Evolutionary conservation across 2,888 invertebrate species (phyloP).

Genomic region (Parnassius apollo): DNA sequence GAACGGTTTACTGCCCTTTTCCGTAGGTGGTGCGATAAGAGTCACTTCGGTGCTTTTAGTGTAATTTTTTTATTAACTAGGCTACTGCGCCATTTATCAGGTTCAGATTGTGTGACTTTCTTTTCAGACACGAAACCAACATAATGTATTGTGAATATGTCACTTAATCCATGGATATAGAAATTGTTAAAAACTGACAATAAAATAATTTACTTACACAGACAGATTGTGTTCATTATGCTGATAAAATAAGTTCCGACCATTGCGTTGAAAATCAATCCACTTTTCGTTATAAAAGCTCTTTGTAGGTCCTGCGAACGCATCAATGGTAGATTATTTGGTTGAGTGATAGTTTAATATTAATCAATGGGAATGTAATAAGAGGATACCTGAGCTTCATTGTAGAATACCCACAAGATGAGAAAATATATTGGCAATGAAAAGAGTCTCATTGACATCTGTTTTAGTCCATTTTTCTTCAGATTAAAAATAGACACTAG

Average conservation of each 20-base stretch:
- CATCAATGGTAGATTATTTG: not conserved
- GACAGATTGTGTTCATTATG: slow-evolving; percentile 84
- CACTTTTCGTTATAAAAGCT: slow-evolving; percentile 85
- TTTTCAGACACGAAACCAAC: too few relatives aligned
- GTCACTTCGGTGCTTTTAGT: too few relatives aligned
- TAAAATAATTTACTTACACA: slow-evolving; percentile 80
- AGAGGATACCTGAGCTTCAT: slow-evolving; percentile 78
- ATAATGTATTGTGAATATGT: too few relatives aligned
- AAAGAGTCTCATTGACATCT: slow-evolving; percentile 87
- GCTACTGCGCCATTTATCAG: too few relatives aligned
- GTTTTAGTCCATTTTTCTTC: slow-evolving; percentile 87
- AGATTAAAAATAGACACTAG: slow-evolving; percentile 90
- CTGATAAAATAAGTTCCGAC: slow-evolving; percentile 85
- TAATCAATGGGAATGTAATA: too few relatives aligned
- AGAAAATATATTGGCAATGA: slow-evolving; percentile 88
- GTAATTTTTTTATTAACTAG: too few relatives aligned
- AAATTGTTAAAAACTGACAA: not conserved
- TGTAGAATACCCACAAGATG: slow-evolving; percentile 90
- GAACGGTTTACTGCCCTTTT: too few relatives aligned
- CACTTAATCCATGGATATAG: too few relatives aligned
- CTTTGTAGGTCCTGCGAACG: slow-evolving; percentile 82
- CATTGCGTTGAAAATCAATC: slow-evolving; percentile 85
- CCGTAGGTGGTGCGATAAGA: too few relatives aligned
- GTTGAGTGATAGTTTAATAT: too few relatives aligned
- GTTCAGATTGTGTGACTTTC: too few relatives aligned